phyloP scores from a whole-genome alignment of 2,797 vertebrate genomes.

The Oceanodroma leucorhoa region DNA sequence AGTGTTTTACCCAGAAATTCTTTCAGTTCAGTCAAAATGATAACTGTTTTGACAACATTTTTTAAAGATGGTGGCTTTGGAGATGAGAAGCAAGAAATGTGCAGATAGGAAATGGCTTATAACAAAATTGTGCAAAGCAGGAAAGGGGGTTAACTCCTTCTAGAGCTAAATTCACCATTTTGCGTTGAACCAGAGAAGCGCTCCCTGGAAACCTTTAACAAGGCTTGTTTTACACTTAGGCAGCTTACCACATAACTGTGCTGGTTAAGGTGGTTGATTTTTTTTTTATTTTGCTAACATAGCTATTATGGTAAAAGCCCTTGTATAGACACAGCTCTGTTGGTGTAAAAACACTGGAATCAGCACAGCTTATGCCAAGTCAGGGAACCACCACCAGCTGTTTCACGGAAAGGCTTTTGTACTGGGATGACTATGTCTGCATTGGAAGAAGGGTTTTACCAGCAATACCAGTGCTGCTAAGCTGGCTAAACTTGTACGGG shows the following conservation, averaged over 20 bases:
- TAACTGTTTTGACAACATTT: neutral
- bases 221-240: neutral
- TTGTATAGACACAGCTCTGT: neutral
- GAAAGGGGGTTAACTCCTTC: neutral
- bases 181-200: neutral
- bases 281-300: conserved; percentile 1
- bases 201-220: neutral
- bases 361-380: neutral
- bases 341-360: neutral
- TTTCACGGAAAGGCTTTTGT: neutral
- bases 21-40: neutral
- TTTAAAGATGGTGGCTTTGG: neutral
- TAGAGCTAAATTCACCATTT: neutral
- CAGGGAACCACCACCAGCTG: neutral
- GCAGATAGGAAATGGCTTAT: neutral
- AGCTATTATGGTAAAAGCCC: conserved; percentile 33
- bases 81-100: neutral
- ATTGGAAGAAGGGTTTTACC: neutral
- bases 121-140: neutral
- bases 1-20: neutral
- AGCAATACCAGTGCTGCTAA: neutral
- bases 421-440: neutral
- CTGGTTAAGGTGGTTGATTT: conserved; percentile 5
- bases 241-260: neutral
- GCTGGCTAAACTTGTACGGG: neutral